These are phyloP conservation scores for Sarcophaga subvicina DNA, from an alignment of 2,888 invertebrate species.

Conservation along the genomic window DNA sequence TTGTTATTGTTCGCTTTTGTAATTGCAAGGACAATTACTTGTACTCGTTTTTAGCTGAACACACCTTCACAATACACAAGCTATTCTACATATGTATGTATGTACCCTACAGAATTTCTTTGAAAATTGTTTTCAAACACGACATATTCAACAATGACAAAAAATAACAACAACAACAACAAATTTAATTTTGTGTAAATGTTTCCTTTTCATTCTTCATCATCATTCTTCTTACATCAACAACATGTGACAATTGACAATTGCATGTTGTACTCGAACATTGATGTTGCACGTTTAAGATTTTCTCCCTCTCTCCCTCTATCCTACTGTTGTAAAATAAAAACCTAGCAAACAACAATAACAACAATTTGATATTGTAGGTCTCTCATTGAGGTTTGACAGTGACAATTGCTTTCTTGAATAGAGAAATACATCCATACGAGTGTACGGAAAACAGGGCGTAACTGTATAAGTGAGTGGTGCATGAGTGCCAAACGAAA, in stretches of 20 bases:
- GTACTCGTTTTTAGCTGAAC: background rate
- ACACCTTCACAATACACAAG: background rate
- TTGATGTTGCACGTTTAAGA: background rate
- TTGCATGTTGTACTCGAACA: conserved; percentile 43
- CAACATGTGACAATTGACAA: conserved; percentile 62
- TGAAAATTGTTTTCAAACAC: background rate
- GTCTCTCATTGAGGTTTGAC: conserved; percentile 50
- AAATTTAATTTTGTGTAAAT: conserved; percentile 17
- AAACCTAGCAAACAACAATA: background rate
- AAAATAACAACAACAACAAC: background rate
- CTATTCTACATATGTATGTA: background rate
- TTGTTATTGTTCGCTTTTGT: background rate
- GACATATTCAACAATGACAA: background rate
- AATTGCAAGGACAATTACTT: conserved; percentile 37
- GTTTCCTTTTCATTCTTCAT: conserved; percentile 37
- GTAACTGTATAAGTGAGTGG: background rate
- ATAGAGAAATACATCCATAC: background rate
- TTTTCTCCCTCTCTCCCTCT: background rate
- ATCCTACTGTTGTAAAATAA: background rate
- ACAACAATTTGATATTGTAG: conserved; percentile 11
- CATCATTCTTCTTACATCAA: conserved; percentile 11
- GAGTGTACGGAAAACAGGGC: background rate
- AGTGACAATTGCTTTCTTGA: conserved; percentile 50
- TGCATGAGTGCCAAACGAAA: background rate
- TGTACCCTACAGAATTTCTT: background rate